phyloP scores from a whole-genome alignment of 2,888 invertebrate genomes.

The Allolobophora icterica region DNA sequence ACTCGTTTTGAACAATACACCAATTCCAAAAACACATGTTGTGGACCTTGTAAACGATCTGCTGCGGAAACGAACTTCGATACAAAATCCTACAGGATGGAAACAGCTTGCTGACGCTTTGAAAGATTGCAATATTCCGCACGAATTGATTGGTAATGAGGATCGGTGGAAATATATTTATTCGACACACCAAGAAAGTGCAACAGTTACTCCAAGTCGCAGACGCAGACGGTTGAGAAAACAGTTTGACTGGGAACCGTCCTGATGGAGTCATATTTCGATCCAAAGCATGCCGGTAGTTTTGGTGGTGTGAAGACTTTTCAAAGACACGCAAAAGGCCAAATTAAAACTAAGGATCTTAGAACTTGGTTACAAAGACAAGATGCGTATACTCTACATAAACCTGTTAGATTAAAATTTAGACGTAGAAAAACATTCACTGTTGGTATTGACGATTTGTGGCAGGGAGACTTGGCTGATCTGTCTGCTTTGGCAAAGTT shows the following conservation, averaged over 20 bases:
- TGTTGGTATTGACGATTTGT: background rate
- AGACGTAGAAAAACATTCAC: background rate
- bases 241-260: too few species aligned
- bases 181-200: too few species aligned
- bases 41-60: background rate
- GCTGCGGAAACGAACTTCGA: background rate
- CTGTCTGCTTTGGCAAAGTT: too few species aligned
- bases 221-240: background rate
- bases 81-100: background rate
- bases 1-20: background rate
- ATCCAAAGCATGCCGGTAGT: background rate
- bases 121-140: background rate
- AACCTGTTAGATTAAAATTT: background rate
- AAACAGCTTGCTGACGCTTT: background rate
- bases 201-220: background rate
- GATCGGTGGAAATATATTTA: background rate
- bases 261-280: background rate
- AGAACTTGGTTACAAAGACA: background rate
- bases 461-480: background rate
- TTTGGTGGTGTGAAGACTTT: background rate
- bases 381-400: background rate
- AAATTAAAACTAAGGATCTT: background rate
- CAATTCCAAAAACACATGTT: background rate
- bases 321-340: too few species aligned
- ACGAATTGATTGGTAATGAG: background rate